Base-by-base conservation (phyloP, 2,797 vertebrate species). In the Oreortyx pictus region DNA sequence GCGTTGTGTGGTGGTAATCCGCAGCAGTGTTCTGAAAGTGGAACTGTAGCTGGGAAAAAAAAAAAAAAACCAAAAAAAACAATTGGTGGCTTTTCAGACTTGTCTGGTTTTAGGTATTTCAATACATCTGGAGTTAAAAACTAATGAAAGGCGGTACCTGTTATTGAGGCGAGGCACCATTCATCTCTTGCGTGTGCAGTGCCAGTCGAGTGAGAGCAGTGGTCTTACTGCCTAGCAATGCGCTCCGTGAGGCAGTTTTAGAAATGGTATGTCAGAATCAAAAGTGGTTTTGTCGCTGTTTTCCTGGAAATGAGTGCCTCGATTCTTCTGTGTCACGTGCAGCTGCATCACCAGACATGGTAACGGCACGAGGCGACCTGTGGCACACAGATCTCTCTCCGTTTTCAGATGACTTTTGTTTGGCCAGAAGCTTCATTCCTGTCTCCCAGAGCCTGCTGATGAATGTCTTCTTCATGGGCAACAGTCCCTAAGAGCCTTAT, bases 51-150 rank as follows among this genome's bases (percentile, higher is more conserved):
- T 56, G 10, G 33, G 10, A 29, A 24, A 61, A 43, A 60, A 46
- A 33, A 11, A 37, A 37, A 9, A 37, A 37, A 37, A 37, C 9
- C 37, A 37, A 37, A 9, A 37, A 37, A 37, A 37, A 37, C 37
- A 37, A 12, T 2, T 3, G 11, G 3, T 44, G 6, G 24, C 15
- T 83, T 77, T 8, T 35, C 1, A 1, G 44, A 11, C 2, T 0
- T 6, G 29, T 50, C 75, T 52, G 33, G 12, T 64, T 67, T 65
- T 57, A 31, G 50, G 14, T 61, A 27, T 52, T 35, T 49, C 16
- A 41, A 14, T 83, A 25, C 14, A 31, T 39, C 29, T 7, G 47
- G 49, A 70, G 39, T 33, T 64, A 49, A 71, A 64, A 72, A 6
- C 43, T 46, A 70, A 29, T 14, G 59, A 71, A 75, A 83, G 60